Base-by-base conservation (phyloP, 2,888 invertebrate species). In the Cataglyphis albicans region DNA sequence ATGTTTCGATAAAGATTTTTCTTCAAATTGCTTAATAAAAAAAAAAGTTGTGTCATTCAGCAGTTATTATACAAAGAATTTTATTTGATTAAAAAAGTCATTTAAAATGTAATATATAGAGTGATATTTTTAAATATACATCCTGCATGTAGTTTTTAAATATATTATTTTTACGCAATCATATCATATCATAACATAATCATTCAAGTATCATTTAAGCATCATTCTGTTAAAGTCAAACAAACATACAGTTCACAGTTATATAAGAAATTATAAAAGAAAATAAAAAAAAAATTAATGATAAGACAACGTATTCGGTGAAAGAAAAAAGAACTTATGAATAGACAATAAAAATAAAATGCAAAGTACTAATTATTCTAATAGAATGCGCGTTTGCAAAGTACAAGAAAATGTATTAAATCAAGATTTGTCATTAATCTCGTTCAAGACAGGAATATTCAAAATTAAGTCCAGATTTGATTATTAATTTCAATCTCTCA, bases 261-360 rank as follows among this genome's bases (percentile, higher is more conserved):
- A 75, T 52, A 38, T 65, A 75, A 75, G 65, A 0, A 7, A 25
- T 64, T 64, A 64, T 21, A 52, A 7, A 75, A 75, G 21, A 0
- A 63, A 74, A 48, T 25, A 7, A 52, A 63, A 74, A 35, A 5
- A 61, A 74, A 75, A 65, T 65, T 65, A 65, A 64, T 75, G 25
- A 0, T 63, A 35, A 61, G 15, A 9, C 32, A 55, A 63, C 44
- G 63, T 18, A 25, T 6, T 25, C 52, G 25, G 15, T 18, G 2
- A 61, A 63, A 6, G 12, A 15, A 10, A 25, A 18, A 18, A 29
- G 57, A 38, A 65, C n/a, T 21, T 10, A 41, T n/a, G 6, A 65
- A 64, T 15, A 35, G 5, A 18, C 3, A 12, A 64, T 64, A 64
- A 6, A 76, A 57, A 55, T 76, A 12, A 41, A 65, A 25, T 38